A percentile compares a stretch with the other conserved stretches of the same genome.
Conservation (phyloP, 2,888 invertebrate genomes). For the Spodoptera littoralis region DNA sequence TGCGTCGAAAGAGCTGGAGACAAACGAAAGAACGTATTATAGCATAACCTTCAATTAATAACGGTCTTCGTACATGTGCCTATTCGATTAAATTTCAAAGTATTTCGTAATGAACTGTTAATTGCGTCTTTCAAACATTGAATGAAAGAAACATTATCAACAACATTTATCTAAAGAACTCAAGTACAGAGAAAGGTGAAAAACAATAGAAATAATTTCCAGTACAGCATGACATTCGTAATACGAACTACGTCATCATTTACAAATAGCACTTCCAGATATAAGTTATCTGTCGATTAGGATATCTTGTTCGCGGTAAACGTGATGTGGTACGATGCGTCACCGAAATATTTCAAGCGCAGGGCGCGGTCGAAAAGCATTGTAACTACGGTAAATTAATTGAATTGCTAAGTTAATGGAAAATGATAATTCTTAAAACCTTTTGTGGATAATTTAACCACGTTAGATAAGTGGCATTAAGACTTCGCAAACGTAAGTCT, state of each 20-base stretch:
- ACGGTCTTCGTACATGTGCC: too few relatives aligned
- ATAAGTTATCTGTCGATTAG: constrained; percentile 41
- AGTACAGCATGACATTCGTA: constrained; percentile 16
- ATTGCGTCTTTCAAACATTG: too few relatives aligned
- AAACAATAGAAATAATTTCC: constrained; percentile 1
- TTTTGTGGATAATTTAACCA: too few relatives aligned
- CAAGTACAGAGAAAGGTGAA: constrained; percentile 6
- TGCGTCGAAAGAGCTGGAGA: constrained; percentile 97
- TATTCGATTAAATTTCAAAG: too few relatives aligned
- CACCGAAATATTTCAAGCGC: constrained; percentile 14
- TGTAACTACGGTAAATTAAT: too few relatives aligned
- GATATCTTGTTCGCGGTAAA: constrained; percentile 32
- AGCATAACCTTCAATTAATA: too few relatives aligned
- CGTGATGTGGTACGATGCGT: constrained; percentile 30
- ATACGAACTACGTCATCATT: constrained; percentile 20
- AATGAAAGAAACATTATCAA: too few relatives aligned
- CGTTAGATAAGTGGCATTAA: too few relatives aligned
- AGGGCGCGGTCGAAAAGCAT: constrained; percentile 22
- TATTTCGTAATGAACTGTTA: neutral
- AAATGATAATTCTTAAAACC: too few relatives aligned
- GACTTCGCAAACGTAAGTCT: too few relatives aligned
- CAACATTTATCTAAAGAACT: neutral
- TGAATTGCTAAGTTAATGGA: too few relatives aligned
- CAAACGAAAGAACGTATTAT: constrained; percentile 8
- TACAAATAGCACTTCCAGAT: constrained; percentile 8